Base-by-base conservation (phyloP, 2,888 invertebrate genomes). In the Alloscopus bannaensis region DNA sequence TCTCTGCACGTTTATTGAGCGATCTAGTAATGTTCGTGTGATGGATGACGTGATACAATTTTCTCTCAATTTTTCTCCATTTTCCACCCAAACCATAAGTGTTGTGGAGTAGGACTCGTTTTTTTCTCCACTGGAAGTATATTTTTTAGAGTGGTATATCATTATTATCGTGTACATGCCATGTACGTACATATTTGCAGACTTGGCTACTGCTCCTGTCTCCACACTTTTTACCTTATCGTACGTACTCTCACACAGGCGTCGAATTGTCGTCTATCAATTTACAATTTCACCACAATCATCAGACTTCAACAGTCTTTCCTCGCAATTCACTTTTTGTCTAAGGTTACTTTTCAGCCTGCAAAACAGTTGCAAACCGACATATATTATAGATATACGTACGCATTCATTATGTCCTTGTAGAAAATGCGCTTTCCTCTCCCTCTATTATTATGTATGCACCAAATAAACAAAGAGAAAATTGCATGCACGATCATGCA, bases 161-260 rank as follows among this genome's bases (percentile, higher is more conserved):
- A 45, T 45, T 45, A 45, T 18, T 16, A 18, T 3, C 45, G n/a
- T 45, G 45, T 16, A 11, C n/a, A 45, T n/a, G n/a, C n/a, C n/a
- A n/a, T 45, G 18, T 45, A 36, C 18, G 18, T 45, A 45, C 45
- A 45, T 45, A n/a, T 16, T 45, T n/a, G 18, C 45, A n/a, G 45
- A 45, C 45, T 45, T 45, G 45, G 55, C 55, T 55, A 24, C 55
- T 26, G 26, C 20, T 55, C 16, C 55, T 55, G 55, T 55, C 55
- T 55, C 55, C 55, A 55, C 26, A 55, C 55, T 55, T 28, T 55
- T 45, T 50, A 55, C 24, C 4, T 55, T 55, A 55, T 55, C 55
- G 2, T 55, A 24, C n/a, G 26, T 13, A n/a, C n/a, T n/a, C n/a
- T n/a, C n/a, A n/a, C n/a, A 26, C 55, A 55, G 55, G 55, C 55